Evolutionary conservation across 2,888 invertebrate species (phyloP), one percentile per base, ranked within the genome.

Genomic region (Spodoptera littoralis): DNA sequence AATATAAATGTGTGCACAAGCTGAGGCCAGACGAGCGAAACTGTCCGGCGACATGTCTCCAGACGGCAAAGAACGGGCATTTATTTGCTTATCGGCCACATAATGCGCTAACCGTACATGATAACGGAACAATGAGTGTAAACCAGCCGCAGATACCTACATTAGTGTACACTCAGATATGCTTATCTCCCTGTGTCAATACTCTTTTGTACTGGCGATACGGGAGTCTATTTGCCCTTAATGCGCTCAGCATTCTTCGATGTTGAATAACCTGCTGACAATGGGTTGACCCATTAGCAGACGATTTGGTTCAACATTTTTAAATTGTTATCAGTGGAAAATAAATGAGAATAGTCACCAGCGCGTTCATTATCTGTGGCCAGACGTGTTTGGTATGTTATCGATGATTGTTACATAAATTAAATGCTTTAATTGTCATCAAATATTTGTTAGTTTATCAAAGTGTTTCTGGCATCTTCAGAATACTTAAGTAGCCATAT

Each of bases 181-280:
- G 89, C 89, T 93, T 94, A 94, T 94, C 93, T 90, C 79, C 82
- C 61, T 85, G 83, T 91, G 94, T 93, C 93, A 94, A 93, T 94
- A 94, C 90, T 92, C 94, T 92, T 93, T 94, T 94, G 94, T 93
- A 90, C 89, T 84, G 83, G 79, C 90, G 93, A 93, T 93, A 94
- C 88, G 90, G 90, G 85, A 91, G 90, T 87, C 91, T 92, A 89
- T 93, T 92, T 92, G 89, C 90, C 90, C 90, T 89, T 92, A 93
- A 93, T 92, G 92, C 86, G 85, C 79, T 85, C 84, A 83, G 84
- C 92, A 93, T 93, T 93, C 93, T 88, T 90, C 82, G 69, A 80
- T 87, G 87, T 86, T 91, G 89, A 92, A 92, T 90, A 91, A 88
- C 88, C 84, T 83, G 77, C 74, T 82, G 84, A 90, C 90, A 92